Evolutionary conservation across 2,888 invertebrate genomes (phyloP).

Genomic region (Phaonia tiefii): DNA sequence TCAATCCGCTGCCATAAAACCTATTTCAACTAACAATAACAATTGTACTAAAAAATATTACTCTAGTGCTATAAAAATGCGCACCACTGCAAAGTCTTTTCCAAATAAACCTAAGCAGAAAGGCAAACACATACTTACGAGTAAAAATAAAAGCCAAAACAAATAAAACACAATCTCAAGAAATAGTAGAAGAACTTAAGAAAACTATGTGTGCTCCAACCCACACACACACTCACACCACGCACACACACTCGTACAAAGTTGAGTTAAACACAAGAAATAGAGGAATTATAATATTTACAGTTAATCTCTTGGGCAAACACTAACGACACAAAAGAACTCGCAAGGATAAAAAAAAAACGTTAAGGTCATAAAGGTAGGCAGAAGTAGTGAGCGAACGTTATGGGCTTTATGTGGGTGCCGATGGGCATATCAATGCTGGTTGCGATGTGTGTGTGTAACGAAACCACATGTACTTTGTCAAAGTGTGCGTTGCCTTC

Average conservation of each 20-base stretch:
- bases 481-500: no score
- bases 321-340: conserved; percentile 67
- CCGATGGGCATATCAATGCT: no score
- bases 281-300: conserved; percentile 78
- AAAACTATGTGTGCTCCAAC: conserved; percentile 43
- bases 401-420: conserved; percentile 35
- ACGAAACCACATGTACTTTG: no score
- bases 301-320: conserved; percentile 78
- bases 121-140: conserved; percentile 41
- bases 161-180: conserved; percentile 30
- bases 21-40: no score
- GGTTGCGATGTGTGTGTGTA: no score
- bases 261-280: conserved; percentile 77
- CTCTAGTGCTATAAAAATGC: neutral
- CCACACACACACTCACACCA: conserved; percentile 43
- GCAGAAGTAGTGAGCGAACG: conserved; percentile 20
- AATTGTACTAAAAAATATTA: no score
- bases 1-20: no score
- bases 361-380: conserved; percentile 58
- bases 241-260: conserved; percentile 67
- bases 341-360: conserved; percentile 39
- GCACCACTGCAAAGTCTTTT: neutral
- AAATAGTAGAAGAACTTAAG: conserved; percentile 5
- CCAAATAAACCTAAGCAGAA: conserved; percentile 12
- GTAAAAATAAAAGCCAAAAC: conserved; percentile 33